These are phyloP conservation scores for Eidolon helvum DNA, from an alignment of 2,113 vertebrate genomes.

Conservation along the genomic window DNA sequence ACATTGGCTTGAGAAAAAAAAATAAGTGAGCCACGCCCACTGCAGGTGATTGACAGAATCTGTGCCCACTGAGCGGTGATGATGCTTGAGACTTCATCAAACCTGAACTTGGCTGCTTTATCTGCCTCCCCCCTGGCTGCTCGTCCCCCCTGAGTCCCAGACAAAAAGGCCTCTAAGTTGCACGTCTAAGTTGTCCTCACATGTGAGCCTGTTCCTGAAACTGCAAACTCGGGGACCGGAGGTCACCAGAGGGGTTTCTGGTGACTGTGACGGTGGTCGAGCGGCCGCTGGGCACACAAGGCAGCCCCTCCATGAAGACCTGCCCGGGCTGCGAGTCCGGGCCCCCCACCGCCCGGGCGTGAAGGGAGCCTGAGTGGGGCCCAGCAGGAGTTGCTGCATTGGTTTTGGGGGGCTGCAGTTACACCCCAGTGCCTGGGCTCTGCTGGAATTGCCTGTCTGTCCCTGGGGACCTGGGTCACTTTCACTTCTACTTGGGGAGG, in stretches of 20 bases:
- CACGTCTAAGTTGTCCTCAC: no score
- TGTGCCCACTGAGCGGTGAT: conserved; percentile 69
- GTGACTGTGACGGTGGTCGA: conserved; percentile 79
- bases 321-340: accelerated
- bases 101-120: conserved; percentile 79
- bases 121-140: conserved; percentile 80
- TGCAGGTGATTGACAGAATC: conserved; percentile 76
- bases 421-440: no score
- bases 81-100: conserved; percentile 82
- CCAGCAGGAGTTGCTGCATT: accelerated
- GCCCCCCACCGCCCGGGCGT: accelerated
- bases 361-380: neutral
- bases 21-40: neutral
- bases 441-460: neutral
- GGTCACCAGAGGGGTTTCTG: conserved; percentile 83
- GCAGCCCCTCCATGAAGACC: conserved; percentile 74
- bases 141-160: conserved; percentile 79
- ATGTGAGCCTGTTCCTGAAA: conserved; percentile 86
- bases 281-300: conserved; percentile 80
- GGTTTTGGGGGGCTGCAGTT: no score
- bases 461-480: neutral
- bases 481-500: neutral
- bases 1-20: conserved; percentile 49
- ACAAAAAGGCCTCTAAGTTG: conserved; percentile 86
- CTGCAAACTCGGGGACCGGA: conserved; percentile 83